Percentiles rank a stretch among this genome's conserved stretches.
These are phyloP conservation scores for Aegypius monachus DNA, from an alignment of 2,113 vertebrate genomes.

Conservation along the genomic window DNA sequence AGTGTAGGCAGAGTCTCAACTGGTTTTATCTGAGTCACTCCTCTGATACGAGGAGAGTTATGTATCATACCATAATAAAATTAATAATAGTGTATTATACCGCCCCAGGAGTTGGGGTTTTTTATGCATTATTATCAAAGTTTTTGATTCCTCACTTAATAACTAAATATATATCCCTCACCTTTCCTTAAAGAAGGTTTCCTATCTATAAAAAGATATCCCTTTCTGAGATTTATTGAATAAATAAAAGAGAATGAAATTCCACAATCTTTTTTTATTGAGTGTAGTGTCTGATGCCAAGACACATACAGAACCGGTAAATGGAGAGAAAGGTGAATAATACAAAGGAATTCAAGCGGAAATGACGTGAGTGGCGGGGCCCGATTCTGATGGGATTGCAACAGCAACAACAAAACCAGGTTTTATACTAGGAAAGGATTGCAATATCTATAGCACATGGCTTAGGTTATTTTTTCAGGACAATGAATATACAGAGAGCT, in stretches of 20 bases:
- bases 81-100: neutral
- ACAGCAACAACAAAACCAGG: neutral
- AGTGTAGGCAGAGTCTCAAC: neutral
- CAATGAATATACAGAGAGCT: neutral
- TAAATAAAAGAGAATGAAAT: neutral
- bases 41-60: neutral
- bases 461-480: neutral
- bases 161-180: neutral
- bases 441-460: neutral
- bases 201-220: neutral
- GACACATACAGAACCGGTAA: neutral
- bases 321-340: neutral
- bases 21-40: neutral
- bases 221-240: neutral
- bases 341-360: neutral
- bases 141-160: neutral
- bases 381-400: neutral
- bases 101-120: neutral
- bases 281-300: neutral
- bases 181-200: neutral
- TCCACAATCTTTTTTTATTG: neutral
- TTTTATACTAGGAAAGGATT: neutral
- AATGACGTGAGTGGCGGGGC: rapidly evolving
- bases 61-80: neutral
- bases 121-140: neutral